phyloP scores from a whole-genome alignment of 1,140 invertebrate genomes.

The Nephila pilipes region DNA sequence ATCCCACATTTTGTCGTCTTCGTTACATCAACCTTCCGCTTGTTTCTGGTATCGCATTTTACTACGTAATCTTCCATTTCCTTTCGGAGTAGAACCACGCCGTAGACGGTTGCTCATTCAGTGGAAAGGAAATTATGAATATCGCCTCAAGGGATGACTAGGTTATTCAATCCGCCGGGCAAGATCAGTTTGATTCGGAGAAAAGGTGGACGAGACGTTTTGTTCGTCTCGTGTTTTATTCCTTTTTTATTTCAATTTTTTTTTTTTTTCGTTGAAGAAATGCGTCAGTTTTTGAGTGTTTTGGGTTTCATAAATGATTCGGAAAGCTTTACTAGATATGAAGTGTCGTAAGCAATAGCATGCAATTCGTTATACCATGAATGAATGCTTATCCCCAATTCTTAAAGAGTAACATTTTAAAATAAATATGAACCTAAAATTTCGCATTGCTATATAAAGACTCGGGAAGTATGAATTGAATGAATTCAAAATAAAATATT shows the following conservation, averaged over 20 bases:
- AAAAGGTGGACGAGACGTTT: not conserved
- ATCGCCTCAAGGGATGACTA: not conserved
- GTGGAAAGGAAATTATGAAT: not conserved
- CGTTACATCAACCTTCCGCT: constrained; percentile 21
- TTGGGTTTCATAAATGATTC: not conserved
- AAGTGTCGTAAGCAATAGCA: too few species aligned
- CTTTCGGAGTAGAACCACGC: not conserved
- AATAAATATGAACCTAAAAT: too few species aligned
- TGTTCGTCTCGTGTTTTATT: not conserved
- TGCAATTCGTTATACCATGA: too few species aligned
- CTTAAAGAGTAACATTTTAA: too few species aligned
- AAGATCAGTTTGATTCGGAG: not conserved
- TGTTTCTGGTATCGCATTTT: constrained; percentile 18
- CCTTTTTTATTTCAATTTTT: too few species aligned
- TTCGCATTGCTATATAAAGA: too few species aligned
- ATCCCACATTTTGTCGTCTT: not conserved
- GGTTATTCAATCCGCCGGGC: not conserved
- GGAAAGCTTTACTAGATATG: too few species aligned
- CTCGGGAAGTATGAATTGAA: too few species aligned
- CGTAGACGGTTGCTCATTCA: not conserved
- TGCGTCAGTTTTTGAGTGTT: not conserved
- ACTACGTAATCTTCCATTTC: constrained; percentile 25
- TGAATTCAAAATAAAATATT: too few species aligned
- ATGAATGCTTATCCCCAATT: too few species aligned
- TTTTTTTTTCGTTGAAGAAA: too few species aligned